Evolutionary conservation across 2,797 vertebrate species (phyloP), one percentile per base, ranked within the genome.

Genomic region (Streptopelia turtur): DNA sequence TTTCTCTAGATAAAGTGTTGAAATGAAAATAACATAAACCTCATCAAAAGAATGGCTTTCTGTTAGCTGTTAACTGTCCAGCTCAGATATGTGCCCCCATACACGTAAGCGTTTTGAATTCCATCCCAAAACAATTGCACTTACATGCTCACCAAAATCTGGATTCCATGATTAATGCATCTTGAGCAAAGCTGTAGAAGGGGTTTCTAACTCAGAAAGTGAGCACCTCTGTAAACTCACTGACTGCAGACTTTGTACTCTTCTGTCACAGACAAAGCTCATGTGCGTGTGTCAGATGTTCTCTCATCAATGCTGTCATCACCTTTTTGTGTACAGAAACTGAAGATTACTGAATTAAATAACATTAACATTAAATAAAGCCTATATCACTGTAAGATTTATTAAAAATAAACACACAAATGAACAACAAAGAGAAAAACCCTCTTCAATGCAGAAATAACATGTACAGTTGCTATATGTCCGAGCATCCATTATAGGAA

Each of bases 61-160:
- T 66, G 3, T 16, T 64, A 61, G 43, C 43, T 61, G 11, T n/a
- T 35, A 88, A 45, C 31, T 35, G 16, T 13, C 11, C 35, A 52
- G 56, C 28, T 69, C 13, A 3, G 50, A 16, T 23, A 24, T 3
- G 0, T 5, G 1, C n/a, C 12, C 12, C 4, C 43, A 2, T 53
- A 22, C 37, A 13, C 7, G 0, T 10, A 37, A 55, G 28, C 10
- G 5, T 43, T 27, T 43, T 50, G 16, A 31, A 43, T 53, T 71
- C 31, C 5, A 6, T 57, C n/a, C 15, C 28, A 18, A 33, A 37
- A 6, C 7, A 49, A 8, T 20, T 76, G 59, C 20, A 6, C 4
- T 79, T 47, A 43, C 2, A 25, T 43, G 43, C 12, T 33, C 23
- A 49, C 17, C 3, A 43, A 49, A 53, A 61, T 25, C 37, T 31